phyloP scores from a whole-genome alignment of 1,140 invertebrate genomes.

The Phymastichus coffea region DNA sequence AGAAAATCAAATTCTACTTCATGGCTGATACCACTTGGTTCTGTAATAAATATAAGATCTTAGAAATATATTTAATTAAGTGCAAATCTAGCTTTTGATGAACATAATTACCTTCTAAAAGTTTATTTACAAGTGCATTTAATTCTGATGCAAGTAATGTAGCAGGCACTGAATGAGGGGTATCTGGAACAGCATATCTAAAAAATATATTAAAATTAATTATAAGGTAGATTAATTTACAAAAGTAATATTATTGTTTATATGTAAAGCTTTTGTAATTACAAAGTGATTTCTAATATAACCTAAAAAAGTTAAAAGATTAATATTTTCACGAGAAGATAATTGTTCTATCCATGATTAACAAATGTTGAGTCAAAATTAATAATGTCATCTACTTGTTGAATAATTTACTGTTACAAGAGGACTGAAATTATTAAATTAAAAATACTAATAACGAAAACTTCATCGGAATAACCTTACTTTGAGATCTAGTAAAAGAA shows the following conservation, averaged over 20 bases:
- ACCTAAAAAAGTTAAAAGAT: no score
- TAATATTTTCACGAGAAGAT: no score
- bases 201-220: constrained; percentile 23
- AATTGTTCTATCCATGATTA: no score
- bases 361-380: no score
- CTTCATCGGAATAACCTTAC: constrained; percentile 16
- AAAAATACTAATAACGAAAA: no score
- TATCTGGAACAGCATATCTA: constrained; percentile 86
- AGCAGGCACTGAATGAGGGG: constrained; percentile 76
- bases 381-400: no score
- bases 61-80: background rate
- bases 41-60: constrained; percentile 34
- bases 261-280: background rate
- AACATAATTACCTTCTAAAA: constrained; percentile 66
- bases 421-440: no score
- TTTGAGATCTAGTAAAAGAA: no score
- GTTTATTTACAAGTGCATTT: constrained; percentile 78
- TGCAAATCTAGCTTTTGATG: constrained; percentile 13
- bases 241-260: constrained; percentile 2
- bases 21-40: constrained; percentile 50
- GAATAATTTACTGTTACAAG: no score
- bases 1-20: constrained; percentile 86
- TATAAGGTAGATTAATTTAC: background rate
- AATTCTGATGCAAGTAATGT: constrained; percentile 69
- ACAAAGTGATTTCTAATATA: background rate